A percentile compares a stretch with the other conserved stretches of the same genome.
phyloP scores from a whole-genome alignment of 92 coral and sea anemone species.

The Blastomussa wellsi region DNA sequence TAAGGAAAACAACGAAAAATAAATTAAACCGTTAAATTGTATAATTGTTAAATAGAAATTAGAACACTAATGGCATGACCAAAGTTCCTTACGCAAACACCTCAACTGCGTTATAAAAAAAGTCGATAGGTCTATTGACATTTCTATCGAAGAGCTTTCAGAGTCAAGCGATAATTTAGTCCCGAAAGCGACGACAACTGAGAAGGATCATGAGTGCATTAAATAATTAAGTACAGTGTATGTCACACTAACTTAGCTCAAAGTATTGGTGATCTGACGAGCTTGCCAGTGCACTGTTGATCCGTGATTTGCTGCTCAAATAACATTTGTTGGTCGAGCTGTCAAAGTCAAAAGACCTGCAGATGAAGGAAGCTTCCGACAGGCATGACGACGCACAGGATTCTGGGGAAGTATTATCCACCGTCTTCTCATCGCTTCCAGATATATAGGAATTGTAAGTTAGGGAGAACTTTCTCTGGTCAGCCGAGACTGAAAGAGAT shows the following conservation, averaged over 20 bases:
- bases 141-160: no score
- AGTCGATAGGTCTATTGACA: no score
- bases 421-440: conserved; percentile 30
- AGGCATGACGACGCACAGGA: conserved; percentile 71
- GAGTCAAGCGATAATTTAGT: no score
- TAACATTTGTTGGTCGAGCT: conserved; percentile 62
- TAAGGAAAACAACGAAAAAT: no score
- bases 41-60: no score
- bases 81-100: no score
- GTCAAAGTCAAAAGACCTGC: conserved; percentile 89
- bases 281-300: conserved; percentile 40
- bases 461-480: conserved; percentile 37
- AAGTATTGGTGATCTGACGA: conserved; percentile 48
- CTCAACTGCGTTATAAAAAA: no score
- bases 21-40: no score
- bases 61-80: no score
- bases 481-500: conserved; percentile 54
- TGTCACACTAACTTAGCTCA: conserved; percentile 70
- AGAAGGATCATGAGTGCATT: no score
- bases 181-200: no score
- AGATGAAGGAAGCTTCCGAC: conserved; percentile 62
- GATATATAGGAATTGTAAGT: conserved; percentile 69
- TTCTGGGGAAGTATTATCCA: conserved; percentile 61
- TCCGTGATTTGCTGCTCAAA: conserved; percentile 66
- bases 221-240: background rate